These are phyloP conservation scores for Agrilus biguttatus DNA, from an alignment of 2,888 invertebrate genomes.

Conservation along the genomic window DNA sequence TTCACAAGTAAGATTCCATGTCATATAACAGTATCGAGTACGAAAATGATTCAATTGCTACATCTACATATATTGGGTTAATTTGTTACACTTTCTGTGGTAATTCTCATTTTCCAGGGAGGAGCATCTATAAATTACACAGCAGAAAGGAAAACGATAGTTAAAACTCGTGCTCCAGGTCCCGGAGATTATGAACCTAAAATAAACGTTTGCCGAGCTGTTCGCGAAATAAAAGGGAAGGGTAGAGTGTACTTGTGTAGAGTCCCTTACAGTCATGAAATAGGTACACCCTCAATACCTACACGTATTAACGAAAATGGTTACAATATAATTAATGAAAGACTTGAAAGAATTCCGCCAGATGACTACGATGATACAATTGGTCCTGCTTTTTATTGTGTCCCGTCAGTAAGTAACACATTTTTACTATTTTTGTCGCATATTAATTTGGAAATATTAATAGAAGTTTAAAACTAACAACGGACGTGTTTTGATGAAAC, in stretches of 20 bases:
- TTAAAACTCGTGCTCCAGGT: constrained; percentile 13
- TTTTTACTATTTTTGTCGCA: background rate
- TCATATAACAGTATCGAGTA: too few species aligned
- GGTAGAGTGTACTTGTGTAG: constrained; percentile 21
- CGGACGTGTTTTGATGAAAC: too few species aligned
- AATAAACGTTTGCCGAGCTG: background rate
- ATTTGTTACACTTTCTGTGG: too few species aligned
- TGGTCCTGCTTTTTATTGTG: constrained; percentile 21
- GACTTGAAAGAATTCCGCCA: constrained; percentile 17
- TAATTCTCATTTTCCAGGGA: constrained; percentile 8
- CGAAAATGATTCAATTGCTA: too few species aligned
- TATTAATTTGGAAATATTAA: too few species aligned
- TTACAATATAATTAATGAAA: constrained; percentile 19
- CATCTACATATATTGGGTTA: too few species aligned
- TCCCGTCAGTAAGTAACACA: constrained; percentile 12
- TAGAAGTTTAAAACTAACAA: too few species aligned
- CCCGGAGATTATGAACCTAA: constrained; percentile 16
- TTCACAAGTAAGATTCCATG: too few species aligned
- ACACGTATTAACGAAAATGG: constrained; percentile 22
- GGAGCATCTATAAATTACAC: constrained; percentile 15
- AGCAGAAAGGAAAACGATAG: constrained; percentile 12
- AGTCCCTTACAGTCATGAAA: constrained; percentile 15
- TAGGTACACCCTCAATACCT: constrained; percentile 22
- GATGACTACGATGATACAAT: constrained; percentile 14
- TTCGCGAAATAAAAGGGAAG: constrained; percentile 7